phyloP scores from a whole-genome alignment of 30 jellyfish, hydroid and myxozoan genomes.

The Mastigias papua region DNA sequence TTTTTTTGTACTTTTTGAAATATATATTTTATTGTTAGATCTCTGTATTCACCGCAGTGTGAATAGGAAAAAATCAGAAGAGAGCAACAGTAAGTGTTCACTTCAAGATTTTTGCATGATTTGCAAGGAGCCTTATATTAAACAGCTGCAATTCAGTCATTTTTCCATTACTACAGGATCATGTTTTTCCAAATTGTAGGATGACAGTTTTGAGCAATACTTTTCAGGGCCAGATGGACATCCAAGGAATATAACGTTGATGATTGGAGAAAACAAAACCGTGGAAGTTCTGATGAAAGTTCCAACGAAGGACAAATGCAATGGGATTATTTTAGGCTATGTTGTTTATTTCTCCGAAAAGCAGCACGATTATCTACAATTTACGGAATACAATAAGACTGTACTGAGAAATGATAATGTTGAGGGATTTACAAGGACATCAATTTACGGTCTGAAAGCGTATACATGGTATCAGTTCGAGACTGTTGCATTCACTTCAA shows the following conservation, averaged over 20 bases:
- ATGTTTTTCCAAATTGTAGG: too few relatives aligned
- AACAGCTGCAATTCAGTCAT: too few relatives aligned
- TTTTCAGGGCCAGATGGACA: constrained; percentile 80
- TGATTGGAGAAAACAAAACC: background rate
- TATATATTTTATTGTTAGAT: too few relatives aligned
- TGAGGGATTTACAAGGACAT: constrained; percentile 2
- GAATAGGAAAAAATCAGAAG: too few relatives aligned
- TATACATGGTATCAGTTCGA: constrained; percentile 49
- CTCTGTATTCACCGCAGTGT: too few relatives aligned
- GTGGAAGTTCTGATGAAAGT: constrained; percentile 27
- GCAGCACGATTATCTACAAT: background rate
- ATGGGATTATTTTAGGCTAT: constrained; percentile 75
- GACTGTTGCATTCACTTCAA: constrained; percentile 42
- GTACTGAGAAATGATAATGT: background rate
- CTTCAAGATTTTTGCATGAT: too few relatives aligned
- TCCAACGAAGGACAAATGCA: constrained; percentile 17
- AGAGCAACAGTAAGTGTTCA: too few relatives aligned
- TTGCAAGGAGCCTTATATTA: too few relatives aligned
- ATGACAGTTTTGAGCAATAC: background rate
- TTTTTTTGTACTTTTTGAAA: too few relatives aligned
- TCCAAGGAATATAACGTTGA: constrained; percentile 48
- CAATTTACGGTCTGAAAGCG: constrained; percentile 23
- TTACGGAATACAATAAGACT: constrained; percentile 5
- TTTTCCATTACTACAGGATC: too few relatives aligned
- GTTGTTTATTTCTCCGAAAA: constrained; percentile 18